Evolutionary conservation across 1,140 invertebrate genomes (phyloP).

Genomic region (Drosophila pruinosa): DNA sequence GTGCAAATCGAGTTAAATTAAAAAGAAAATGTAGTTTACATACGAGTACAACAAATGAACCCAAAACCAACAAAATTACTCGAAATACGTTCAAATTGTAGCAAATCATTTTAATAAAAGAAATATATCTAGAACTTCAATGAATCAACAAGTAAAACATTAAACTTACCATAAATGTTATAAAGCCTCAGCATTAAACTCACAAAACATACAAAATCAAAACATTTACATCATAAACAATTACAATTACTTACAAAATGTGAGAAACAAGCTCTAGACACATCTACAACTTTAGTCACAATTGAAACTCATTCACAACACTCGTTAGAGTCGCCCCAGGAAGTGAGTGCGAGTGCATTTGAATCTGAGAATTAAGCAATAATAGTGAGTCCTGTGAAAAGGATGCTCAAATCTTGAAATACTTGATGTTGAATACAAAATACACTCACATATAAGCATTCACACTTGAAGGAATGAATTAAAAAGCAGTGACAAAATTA

Average conservation of each 20-base stretch:
- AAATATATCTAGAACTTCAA: constrained; percentile 21
- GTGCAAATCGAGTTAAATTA: constrained; percentile 29
- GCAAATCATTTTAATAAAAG: constrained; percentile 18
- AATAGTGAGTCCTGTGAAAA: background rate
- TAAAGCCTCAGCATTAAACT: background rate
- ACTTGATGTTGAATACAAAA: constrained; percentile 4
- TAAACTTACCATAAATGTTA: constrained; percentile 11
- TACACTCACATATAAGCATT: constrained; percentile 12
- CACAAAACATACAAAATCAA: constrained; percentile 20
- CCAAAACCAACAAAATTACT: constrained; percentile 13
- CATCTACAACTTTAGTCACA: background rate
- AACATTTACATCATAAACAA: constrained; percentile 20
- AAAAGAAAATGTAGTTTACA: constrained; percentile 36
- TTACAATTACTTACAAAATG: background rate
- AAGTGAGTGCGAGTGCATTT: background rate
- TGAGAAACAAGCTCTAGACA: background rate
- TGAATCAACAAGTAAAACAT: constrained; percentile 19
- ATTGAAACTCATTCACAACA: background rate
- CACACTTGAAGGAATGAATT: constrained; percentile 39
- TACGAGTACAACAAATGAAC: constrained; percentile 8
- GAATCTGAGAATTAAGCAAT: constrained; percentile 20
- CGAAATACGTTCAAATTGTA: constrained; percentile 29
- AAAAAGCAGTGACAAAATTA: constrained; percentile 53
- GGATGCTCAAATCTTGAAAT: constrained; percentile 31
- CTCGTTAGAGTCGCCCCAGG: background rate